phyloP scores from a whole-genome alignment of 2,113 vertebrate species.

The Cairina moschata region DNA sequence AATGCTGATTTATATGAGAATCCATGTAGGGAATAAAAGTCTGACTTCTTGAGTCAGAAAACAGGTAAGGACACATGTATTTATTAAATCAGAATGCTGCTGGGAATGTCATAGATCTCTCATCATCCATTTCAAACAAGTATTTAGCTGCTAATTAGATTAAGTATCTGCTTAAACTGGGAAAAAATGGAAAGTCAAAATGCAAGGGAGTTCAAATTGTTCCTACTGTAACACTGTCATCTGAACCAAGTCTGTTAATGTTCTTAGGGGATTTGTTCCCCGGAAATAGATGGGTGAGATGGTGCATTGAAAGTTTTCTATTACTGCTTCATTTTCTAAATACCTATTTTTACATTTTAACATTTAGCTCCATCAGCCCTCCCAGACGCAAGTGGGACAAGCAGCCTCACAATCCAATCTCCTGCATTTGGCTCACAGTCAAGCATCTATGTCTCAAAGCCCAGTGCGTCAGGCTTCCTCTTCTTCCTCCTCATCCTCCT shows the following conservation, averaged over 20 bases:
- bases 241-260: not conserved
- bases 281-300: not conserved
- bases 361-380: slow-evolving; percentile 86
- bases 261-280: not conserved
- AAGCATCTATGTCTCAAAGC: slow-evolving; percentile 89
- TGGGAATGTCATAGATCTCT: not conserved
- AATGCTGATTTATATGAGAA: not conserved
- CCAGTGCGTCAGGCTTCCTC: slow-evolving; percentile 87
- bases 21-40: not conserved
- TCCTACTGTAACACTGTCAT: not conserved
- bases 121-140: not conserved
- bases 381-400: slow-evolving; percentile 88
- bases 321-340: slow-evolving; percentile 55
- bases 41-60: not conserved
- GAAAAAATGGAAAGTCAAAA: not conserved
- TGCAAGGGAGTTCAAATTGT: not conserved
- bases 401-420: slow-evolving; percentile 89
- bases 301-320: not conserved
- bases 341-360: slow-evolving; percentile 71
- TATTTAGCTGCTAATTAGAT: not conserved
- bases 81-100: not conserved
- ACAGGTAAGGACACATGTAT: slow-evolving; percentile 31
- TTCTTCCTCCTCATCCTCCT: slow-evolving; percentile 92
- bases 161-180: not conserved
- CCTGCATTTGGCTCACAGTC: slow-evolving; percentile 95